phyloP scores from a whole-genome alignment of 2,888 invertebrate genomes.

The Hyposoter didymator region DNA sequence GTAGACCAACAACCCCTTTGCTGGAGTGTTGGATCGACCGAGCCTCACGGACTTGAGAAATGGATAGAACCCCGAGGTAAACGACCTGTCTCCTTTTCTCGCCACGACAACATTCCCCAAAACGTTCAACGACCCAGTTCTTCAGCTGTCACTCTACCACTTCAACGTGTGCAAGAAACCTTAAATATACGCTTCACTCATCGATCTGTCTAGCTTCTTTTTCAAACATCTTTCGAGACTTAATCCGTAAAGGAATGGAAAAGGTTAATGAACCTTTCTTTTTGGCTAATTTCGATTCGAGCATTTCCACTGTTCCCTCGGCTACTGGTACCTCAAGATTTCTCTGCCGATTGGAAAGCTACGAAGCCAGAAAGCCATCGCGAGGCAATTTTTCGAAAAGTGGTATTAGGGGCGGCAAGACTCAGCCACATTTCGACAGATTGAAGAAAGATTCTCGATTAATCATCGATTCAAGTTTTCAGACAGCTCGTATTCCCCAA shows the following conservation, averaged over 20 bases:
- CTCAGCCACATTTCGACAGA: neutral
- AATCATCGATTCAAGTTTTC: neutral
- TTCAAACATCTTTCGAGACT: neutral
- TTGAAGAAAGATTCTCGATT: neutral
- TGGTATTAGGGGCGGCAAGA: neutral
- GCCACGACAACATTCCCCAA: neutral
- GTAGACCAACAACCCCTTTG: constrained; percentile 20
- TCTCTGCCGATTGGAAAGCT: neutral
- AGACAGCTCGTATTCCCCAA: neutral
- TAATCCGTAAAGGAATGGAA: neutral
- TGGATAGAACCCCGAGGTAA: neutral
- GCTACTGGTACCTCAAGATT: neutral
- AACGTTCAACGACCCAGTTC: constrained; percentile 4
- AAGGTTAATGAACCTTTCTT: neutral
- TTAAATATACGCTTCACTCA: constrained; percentile 14
- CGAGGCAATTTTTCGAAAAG: neutral
- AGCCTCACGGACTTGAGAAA: constrained; percentile 10
- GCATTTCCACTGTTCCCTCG: neutral
- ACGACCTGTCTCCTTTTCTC: constrained; percentile 18
- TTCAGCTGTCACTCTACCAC: neutral
- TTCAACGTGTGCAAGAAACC: neutral
- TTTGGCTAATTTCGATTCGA: neutral
- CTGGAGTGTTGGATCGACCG: neutral
- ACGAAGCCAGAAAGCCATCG: neutral
- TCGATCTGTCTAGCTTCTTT: neutral